A percentile compares a stretch with the other conserved stretches of the same genome.
These are phyloP conservation scores for Drosophila greeni DNA, from an alignment of 2,888 invertebrate species.

Conservation along the genomic window DNA sequence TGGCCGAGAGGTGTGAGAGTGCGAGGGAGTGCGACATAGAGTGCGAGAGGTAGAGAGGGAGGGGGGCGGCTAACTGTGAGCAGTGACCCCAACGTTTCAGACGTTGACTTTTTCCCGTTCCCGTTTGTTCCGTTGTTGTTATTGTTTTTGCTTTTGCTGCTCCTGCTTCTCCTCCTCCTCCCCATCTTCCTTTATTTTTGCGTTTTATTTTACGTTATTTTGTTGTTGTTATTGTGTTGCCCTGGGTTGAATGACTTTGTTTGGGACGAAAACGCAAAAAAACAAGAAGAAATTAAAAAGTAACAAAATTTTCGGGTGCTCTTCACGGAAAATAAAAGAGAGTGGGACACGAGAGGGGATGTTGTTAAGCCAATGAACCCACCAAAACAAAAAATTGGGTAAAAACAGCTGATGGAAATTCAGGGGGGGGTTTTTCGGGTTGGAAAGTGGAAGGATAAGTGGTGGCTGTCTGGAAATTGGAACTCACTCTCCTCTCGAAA, in stretches of 20 bases:
- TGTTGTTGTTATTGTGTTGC: constrained; percentile 57
- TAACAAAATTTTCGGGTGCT: constrained; percentile 40
- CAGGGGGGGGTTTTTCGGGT: constrained; percentile 6
- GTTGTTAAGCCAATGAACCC: constrained; percentile 62
- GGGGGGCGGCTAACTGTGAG: constrained; percentile 42
- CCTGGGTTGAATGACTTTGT: constrained; percentile 70
- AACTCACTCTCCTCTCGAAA: constrained; percentile 7
- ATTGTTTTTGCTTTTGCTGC: constrained; percentile 22
- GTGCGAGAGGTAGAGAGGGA: constrained; percentile 18
- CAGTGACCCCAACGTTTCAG: constrained; percentile 59
- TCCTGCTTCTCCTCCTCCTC: constrained; percentile 25
- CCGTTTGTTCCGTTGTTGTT: constrained; percentile 27
- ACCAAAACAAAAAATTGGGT: constrained; percentile 50
- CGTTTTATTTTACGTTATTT: constrained; percentile 68
- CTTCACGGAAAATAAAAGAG: constrained; percentile 12
- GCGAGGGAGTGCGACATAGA: constrained; percentile 3
- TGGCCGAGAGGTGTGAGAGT: constrained; percentile 5
- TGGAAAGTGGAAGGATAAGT: constrained; percentile 8
- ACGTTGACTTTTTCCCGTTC: constrained; percentile 41
- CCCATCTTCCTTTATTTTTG: constrained; percentile 44
- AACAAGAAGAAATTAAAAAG: constrained; percentile 47
- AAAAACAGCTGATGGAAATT: constrained; percentile 59
- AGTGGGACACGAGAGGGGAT: constrained; percentile 20
- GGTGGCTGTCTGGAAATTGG: constrained; percentile 34
- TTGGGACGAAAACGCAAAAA: constrained; percentile 54